These are phyloP conservation scores for Peucedramus taeniatus DNA, from an alignment of 2,113 vertebrate species.

Conservation along the genomic window DNA sequence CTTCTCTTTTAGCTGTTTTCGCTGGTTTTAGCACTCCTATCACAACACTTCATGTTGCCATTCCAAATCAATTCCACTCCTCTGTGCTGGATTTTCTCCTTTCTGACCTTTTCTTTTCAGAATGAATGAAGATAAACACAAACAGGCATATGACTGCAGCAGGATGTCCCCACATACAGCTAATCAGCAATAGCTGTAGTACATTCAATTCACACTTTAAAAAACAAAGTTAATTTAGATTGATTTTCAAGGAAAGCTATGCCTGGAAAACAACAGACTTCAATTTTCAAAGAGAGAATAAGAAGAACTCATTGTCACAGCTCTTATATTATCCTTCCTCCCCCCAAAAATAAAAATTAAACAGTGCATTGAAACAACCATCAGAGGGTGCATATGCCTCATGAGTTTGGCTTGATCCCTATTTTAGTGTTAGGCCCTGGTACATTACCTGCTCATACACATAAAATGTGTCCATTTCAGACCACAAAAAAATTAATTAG, in stretches of 20 bases:
- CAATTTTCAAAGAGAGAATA: background rate
- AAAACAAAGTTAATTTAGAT: background rate
- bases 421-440: background rate
- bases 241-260: background rate
- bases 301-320: background rate
- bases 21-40: background rate
- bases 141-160: background rate
- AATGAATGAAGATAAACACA: background rate
- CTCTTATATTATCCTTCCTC: background rate
- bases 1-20: background rate
- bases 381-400: slow-evolving; percentile 44
- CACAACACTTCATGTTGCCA: background rate
- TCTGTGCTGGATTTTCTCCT: background rate
- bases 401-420: background rate
- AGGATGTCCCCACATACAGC: background rate
- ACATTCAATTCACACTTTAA: background rate
- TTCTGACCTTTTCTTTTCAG: slow-evolving; percentile 14
- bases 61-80: background rate
- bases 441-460: background rate
- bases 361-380: background rate
- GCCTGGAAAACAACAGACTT: background rate
- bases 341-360: background rate
- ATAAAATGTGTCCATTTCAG: background rate
- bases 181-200: background rate
- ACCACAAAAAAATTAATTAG: background rate